Evolutionary conservation across 2,797 vertebrate genomes (phyloP).

Genomic region (Lacerta bilineata): DNA sequence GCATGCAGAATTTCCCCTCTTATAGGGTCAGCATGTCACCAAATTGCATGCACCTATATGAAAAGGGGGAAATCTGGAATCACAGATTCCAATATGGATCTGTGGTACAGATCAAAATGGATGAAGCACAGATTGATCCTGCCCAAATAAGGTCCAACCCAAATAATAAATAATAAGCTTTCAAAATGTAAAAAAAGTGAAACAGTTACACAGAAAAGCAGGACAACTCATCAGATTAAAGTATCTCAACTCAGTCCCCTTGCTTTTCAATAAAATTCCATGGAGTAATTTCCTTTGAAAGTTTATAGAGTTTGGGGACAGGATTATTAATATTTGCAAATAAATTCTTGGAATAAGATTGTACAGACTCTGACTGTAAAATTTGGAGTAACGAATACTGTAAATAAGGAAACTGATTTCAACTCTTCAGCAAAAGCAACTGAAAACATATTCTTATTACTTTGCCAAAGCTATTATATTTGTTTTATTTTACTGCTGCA

Average conservation of each 20-base stretch:
- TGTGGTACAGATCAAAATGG: too few species aligned
- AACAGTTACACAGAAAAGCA: not conserved
- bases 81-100: too few species aligned
- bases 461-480: not conserved
- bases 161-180: not conserved
- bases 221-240: not conserved
- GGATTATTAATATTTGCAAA: constrained; percentile 2
- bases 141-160: too few species aligned
- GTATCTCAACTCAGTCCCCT: not conserved
- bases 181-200: not conserved
- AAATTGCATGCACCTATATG: too few species aligned
- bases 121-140: too few species aligned
- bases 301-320: not conserved
- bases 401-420: not conserved
- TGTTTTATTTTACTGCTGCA: not conserved
- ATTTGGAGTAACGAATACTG: not conserved
- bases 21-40: too few species aligned
- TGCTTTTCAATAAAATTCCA: not conserved
- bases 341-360: not conserved
- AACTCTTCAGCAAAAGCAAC: not conserved
- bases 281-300: not conserved
- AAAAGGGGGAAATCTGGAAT: too few species aligned
- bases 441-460: not conserved
- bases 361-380: not conserved
- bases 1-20: too few species aligned